Evolutionary conservation across 2,888 invertebrate genomes (phyloP), one percentile per base, ranked within the genome.

Genomic region (Polydrusus pterygomalis): DNA sequence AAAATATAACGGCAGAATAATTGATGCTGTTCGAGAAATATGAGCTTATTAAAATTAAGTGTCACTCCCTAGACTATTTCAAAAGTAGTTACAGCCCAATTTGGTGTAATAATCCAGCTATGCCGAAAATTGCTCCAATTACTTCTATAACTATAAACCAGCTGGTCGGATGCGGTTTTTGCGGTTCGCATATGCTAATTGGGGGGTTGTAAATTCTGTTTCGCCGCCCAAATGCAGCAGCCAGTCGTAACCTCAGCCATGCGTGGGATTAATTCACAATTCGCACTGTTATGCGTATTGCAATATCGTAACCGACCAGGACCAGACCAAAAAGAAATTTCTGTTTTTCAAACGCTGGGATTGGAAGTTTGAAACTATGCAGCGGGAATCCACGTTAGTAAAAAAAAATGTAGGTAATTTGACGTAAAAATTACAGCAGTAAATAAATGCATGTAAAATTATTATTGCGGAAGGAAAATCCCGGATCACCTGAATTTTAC

Each of bases 121-220:
- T 60, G 38, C 58, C 58, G 38, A 60, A 60, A 60, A 60, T 60
- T 60, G 38, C 58, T 60, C 38, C 38, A 38, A 60, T 60, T 60
- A 60, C 58, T 60, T 17, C 58, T 17, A 38, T n/a, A 60, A 60
- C 58, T 60, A 60, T 38, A 38, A 60, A 60, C 58, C 58, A 38
- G 17, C 58, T 60, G 58, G 30, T 60, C 58, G 58, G 58, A 17
- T 72, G 72, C 72, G 72, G 72, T 58, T 65, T 45, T 67, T 18
- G 72, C 56, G 72, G 72, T 54, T 30, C 34, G 58, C 56, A 67
- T 65, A 72, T 72, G 72, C 65, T 72, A 72, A 72, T 72, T 72
- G 67, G 72, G 34, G 34, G 25, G 60, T 30, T 49, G 58, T 65
- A 72, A 72, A 72, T 72, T 65, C 65, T 30, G 56, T 60, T 11